Evolutionary conservation across 2,888 invertebrate genomes (phyloP).

Genomic region (Frankliniella intonsa): DNA sequence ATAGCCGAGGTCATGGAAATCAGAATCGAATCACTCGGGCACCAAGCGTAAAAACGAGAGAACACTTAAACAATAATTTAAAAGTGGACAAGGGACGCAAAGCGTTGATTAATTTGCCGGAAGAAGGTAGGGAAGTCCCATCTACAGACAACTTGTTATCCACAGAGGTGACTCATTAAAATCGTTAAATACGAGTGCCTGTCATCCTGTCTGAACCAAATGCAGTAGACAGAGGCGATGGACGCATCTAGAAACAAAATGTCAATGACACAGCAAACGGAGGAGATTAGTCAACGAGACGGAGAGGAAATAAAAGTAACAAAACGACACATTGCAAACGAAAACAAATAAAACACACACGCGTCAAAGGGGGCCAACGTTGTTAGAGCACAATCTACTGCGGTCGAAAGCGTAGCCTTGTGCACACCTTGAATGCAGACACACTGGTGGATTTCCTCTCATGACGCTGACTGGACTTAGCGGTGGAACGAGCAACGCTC

Average conservation of each 20-base stretch:
- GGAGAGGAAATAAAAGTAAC: background rate
- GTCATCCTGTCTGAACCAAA: background rate
- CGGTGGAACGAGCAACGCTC: background rate
- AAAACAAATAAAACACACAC: background rate
- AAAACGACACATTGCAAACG: background rate
- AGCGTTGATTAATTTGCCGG: too few relatives aligned
- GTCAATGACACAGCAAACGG: background rate
- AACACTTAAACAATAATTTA: too few relatives aligned
- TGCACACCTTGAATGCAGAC: conserved; percentile 24
- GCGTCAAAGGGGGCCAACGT: background rate
- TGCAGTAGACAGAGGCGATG: background rate
- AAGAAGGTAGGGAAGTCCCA: too few relatives aligned
- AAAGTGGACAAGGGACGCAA: too few relatives aligned
- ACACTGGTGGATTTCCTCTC: background rate
- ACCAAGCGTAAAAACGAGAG: too few relatives aligned
- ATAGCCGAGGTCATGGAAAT: too few relatives aligned
- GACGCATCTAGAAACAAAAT: too few relatives aligned
- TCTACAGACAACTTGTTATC: too few relatives aligned
- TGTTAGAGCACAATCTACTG: background rate
- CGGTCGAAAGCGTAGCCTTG: background rate
- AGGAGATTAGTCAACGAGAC: background rate
- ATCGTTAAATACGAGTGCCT: too few relatives aligned
- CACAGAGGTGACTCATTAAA: too few relatives aligned
- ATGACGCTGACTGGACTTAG: background rate
- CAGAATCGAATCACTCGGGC: too few relatives aligned